These are phyloP conservation scores for Pocillopora meandrina DNA, from an alignment of 92 coral and sea anemone species.

Conservation along the genomic window DNA sequence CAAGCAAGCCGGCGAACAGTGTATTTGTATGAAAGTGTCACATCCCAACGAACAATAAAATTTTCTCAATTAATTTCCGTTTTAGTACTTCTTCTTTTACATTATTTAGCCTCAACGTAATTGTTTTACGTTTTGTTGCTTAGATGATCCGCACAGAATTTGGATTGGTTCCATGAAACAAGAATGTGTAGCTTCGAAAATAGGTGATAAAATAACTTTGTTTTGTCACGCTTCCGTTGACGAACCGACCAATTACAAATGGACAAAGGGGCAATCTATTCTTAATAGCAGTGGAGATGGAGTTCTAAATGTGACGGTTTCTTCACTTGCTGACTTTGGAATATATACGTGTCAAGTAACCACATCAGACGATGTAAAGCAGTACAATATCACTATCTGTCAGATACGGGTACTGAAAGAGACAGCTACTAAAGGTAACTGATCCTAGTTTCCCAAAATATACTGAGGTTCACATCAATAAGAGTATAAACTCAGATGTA, in stretches of 20 bases:
- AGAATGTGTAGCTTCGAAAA: slow-evolving; percentile 16
- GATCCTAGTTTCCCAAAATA: background rate
- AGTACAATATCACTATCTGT: slow-evolving; percentile 26
- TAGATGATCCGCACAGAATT: background rate
- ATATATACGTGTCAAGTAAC: slow-evolving; percentile 28
- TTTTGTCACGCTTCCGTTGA: slow-evolving; percentile 15
- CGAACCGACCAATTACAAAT: background rate
- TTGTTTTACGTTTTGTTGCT: background rate
- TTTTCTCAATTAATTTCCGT: too few relatives aligned
- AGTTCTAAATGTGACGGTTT: slow-evolving; percentile 13
- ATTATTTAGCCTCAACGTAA: too few relatives aligned
- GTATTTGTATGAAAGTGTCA: too few relatives aligned
- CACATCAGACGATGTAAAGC: slow-evolving; percentile 8
- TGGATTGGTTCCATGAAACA: slow-evolving; percentile 21
- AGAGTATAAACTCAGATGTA: too few relatives aligned
- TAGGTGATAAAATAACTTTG: slow-evolving; percentile 29
- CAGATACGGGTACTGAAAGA: background rate
- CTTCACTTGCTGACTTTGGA: slow-evolving; percentile 35
- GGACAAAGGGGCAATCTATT: slow-evolving; percentile 28
- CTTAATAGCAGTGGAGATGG: slow-evolving; percentile 7
- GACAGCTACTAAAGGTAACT: slow-evolving; percentile 4
- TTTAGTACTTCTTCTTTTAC: too few relatives aligned
- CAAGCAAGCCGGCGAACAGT: too few relatives aligned
- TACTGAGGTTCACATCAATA: too few relatives aligned
- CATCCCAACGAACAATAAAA: too few relatives aligned